Base-by-base conservation (phyloP, 2,113 vertebrate species). In the Rhinopomastus cyanomelas region DNA sequence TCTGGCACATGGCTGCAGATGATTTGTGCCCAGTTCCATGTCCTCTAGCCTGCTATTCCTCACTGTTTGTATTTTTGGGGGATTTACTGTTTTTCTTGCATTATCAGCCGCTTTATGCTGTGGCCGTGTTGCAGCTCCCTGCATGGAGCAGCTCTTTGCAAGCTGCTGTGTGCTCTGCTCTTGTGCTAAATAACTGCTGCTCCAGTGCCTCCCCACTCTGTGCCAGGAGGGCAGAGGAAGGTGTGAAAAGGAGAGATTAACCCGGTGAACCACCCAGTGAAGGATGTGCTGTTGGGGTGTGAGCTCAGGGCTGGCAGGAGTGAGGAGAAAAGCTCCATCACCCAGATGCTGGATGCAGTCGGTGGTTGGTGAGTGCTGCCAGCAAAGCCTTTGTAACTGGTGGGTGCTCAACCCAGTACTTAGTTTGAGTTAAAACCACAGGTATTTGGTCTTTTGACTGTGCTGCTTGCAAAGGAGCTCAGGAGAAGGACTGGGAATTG, bases 41-140 rank as follows among this genome's bases (percentile, higher is more conserved):
- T 14, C 64, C 21, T 74, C 39, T 80, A 7, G 16, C 11, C 16
- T 2, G 0, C 6, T 7, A 14, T 30, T 75, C 11, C 19, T 84
- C 2, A 0, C 21, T 59, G 1, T 56, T 62, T 56, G 56, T 13
- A 22, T 6, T 18, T 87, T 60, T 39, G 5, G 11, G 65, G 25
- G 80, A 14, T 60, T 62, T n/a, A 3, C 20, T 3, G 0, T 32
- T 83, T 85, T 37, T 12, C 32, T 64, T 22, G 11, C 11, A 1
- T 44, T 77, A 13, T 16, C 0, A 4, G 11, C 17, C 1, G 4
- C 53, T 73, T 52, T 18, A 1, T 0, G 0, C 7, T 1, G 0
- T 9, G 69, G 78, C 62, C 52, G 78, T 2, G 29, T 51, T 65
- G 66, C 78, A n/a, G 25, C 83, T 88, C 77, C 61, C 69, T 27